Base-by-base conservation (phyloP, 2,888 invertebrate species). In the Melipona bicolor region DNA sequence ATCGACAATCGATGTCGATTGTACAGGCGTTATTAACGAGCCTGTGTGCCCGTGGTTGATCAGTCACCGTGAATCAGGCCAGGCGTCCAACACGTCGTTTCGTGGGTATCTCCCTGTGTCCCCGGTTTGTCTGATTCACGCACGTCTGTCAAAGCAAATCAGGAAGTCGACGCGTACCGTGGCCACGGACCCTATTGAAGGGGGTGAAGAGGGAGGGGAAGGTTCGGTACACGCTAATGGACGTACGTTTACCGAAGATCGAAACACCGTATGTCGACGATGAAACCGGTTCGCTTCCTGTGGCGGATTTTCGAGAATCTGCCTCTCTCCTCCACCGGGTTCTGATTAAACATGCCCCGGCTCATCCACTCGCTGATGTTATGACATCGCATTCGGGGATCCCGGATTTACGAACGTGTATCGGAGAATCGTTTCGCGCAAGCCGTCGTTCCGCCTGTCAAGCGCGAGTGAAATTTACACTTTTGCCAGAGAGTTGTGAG, bases 91-190 rank as follows among this genome's bases (percentile, higher is more conserved):
- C 89, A 87, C 89, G 88, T 89, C 89, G 89, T 81, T 87, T 82
- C 86, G 72, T 77, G 82, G 83, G 81, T 85, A 87, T 88, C 88
- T 87, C 84, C 72, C 86, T 83, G 82, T 79, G 81, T 80, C 79
- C 81, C 67, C 74, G 83, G 89, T 89, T 89, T 89, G 89, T 89
- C 88, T 84, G 88, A 85, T 89, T 89, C 89, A 87, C 89, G 85
- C 89, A 86, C 88, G 87, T 87, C 89, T 87, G 89, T 89, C 89
- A 89, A 89, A 89, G 89, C 89, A 84, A 89, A 89, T 89, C 88
- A 85, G 87, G 85, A 88, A 85, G 89, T 89, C 81, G 87, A 85
- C 86, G 84, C 77, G 79, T 54, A 86, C 59, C 67, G 64, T 81
- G 59, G 71, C 71, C 71, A 79, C 79, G 77, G 43, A 73, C 54